Conservation (phyloP, 2,888 invertebrate species). For the Caenorhabditis wallacei region DNA sequence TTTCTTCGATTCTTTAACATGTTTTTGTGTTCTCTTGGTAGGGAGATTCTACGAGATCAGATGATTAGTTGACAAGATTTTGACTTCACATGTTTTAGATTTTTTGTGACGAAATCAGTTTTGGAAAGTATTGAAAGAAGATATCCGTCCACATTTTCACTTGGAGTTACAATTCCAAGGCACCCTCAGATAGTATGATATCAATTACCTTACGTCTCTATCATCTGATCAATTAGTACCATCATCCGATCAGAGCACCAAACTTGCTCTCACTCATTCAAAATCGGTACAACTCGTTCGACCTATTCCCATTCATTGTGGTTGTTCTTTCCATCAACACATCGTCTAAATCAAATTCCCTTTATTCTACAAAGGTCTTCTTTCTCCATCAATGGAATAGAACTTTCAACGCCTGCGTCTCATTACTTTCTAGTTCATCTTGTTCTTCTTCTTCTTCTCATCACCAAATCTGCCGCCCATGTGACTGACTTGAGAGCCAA, state of each 20-base stretch:
- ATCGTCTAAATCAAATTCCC: constrained; percentile 49
- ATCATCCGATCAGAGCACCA: too few relatives aligned
- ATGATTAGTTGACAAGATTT: constrained; percentile 7
- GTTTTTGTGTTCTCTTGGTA: background rate
- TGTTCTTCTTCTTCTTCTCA: constrained; percentile 49
- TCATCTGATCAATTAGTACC: too few relatives aligned
- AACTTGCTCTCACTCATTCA: too few relatives aligned
- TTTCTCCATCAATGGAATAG: constrained; percentile 18
- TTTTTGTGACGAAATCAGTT: too few relatives aligned
- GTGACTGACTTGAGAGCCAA: constrained; percentile 50
- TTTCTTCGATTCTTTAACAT: background rate
- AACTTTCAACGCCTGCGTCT: constrained; percentile 37
- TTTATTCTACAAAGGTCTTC: constrained; percentile 19
- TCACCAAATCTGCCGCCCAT: constrained; percentile 57
- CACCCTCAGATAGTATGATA: too few relatives aligned
- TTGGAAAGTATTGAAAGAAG: too few relatives aligned
- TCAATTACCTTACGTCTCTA: too few relatives aligned
- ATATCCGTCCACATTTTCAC: too few relatives aligned
- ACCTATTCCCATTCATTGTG: background rate
- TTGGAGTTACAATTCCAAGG: too few relatives aligned
- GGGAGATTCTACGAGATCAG: constrained; percentile 12
- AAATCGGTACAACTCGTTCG: background rate
- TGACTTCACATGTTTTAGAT: too few relatives aligned
- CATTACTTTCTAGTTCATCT: constrained; percentile 39
- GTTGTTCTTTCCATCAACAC: constrained; percentile 11